Evolutionary conservation across 2,888 invertebrate species (phyloP), one percentile per base, ranked within the genome.

Genomic region (Empis livida): DNA sequence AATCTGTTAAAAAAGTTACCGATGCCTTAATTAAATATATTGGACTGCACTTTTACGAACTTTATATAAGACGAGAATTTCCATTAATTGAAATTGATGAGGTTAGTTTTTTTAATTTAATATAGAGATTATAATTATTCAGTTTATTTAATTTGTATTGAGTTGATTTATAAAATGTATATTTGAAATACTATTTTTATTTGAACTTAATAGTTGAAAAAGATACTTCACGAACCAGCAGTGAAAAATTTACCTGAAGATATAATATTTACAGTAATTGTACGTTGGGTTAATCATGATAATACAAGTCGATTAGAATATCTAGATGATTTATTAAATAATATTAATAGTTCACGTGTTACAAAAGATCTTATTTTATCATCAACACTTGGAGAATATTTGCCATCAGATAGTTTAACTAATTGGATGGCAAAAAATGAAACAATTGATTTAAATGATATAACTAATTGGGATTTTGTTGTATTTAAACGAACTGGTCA

Each of bases 201-300:
- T n/a, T 38, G 1, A 17, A 20, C 5, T 5, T 20, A 5, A 5
- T 9, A 27, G 23, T 27, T 27, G 5, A 5, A 27, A 23, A 31
- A 41, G 10, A 32, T 54, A 0, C 17, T 49, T 0, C 41, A 41
- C 15, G 43, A 14, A 11, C 23, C 51, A 20, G 42, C 30, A 17
- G 32, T 39, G 2, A 5, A 9, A 8, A 27, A 27, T 27, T 27
- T 39, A 20, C 37, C 45, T 32, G 47, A 49, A 35, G 50, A 51
- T 16, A 1, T 38, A 11, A 43, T 51, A 40, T 45, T 43, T 20
- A 27, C 35, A 32, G 46, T 50, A 10, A 44, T 49, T 17, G 46
- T 52, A 39, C 49, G 50, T 15, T 55, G 55, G 55, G 23, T 55
- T 2, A 31, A 50, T 41, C 39, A 50, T 49, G 46, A 45, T 16